Percentiles rank a stretch among this genome's conserved stretches.
These are phyloP conservation scores for Platyrinchus mystaceus DNA, from an alignment of 2,797 vertebrate species.

Conservation along the genomic window DNA sequence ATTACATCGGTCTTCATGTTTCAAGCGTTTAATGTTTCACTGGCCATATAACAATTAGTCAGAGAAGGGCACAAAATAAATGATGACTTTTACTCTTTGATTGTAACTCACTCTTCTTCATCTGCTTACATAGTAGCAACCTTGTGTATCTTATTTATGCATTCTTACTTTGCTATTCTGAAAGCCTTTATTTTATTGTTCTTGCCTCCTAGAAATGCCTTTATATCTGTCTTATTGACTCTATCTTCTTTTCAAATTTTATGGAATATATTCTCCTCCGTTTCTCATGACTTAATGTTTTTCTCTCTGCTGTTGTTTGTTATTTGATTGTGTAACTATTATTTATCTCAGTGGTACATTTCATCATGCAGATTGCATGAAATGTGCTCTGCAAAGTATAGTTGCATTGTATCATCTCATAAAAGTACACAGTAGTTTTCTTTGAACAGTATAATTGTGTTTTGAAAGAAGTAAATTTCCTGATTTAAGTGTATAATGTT, in stretches of 20 bases:
- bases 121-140: not conserved
- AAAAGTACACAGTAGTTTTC: constrained; percentile 31
- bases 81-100: not conserved
- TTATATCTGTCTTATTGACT: not conserved
- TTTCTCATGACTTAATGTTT: not conserved
- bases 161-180: not conserved
- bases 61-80: not conserved
- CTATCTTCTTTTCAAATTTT: not conserved
- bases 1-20: not conserved
- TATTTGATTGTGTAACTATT: constrained; percentile 26
- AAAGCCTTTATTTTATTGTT: not conserved
- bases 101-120: not conserved
- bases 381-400: not conserved
- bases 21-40: not conserved
- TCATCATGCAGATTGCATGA: not conserved
- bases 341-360: constrained; percentile 31
- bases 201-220: not conserved
- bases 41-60: not conserved
- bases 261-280: not conserved
- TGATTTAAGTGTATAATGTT: not conserved
- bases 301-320: constrained; percentile 15
- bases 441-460: constrained; percentile 50
- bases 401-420: not conserved
- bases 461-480: constrained; percentile 24
- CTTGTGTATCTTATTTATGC: not conserved